Base-by-base conservation (phyloP, 2,888 invertebrate genomes). In the Abrostola tripartita region DNA sequence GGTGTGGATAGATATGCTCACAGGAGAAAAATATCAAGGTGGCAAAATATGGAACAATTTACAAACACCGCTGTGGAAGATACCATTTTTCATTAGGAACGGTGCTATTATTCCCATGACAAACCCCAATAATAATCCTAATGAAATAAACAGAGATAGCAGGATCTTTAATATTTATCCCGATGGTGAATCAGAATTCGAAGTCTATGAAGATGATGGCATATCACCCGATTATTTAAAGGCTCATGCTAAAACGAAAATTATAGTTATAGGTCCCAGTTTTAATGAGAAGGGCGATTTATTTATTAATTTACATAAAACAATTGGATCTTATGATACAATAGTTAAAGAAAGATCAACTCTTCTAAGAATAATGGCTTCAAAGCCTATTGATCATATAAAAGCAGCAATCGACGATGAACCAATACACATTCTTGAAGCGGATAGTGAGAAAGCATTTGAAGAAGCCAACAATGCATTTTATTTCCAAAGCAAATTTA, bases 121-220 rank as follows among this genome's bases (percentile, higher is more conserved):
- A 0, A 89, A 90, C 69, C 82, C 90, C 7, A 92, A 93, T 74
- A 94, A 94, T 67, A 93, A 93, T 74, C 90, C 90, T 0, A 76
- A 75, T 24, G 88, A 91, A 84, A 85, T 94, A 64, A 80, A 89
- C 68, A 89, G 88, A 76, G 83, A 88, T 57, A 66, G 70, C 9
- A 87, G 94, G 76, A 87, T 88, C 5, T 88, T 91, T 60, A 85
- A 86, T 42, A 68, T 94, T 40, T 94, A 93, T 71, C 90, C 93
- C 14, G 90, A 88, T 67, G 85, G 85, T 6, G 76, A 86, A 65
- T 78, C 88, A 5, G 78, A 68, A 24, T 90, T 91, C 61, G 76
- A 82, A 58, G 80, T 92, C 61, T 94, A 93, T 72, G 94, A 94
- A 87, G 94, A 94, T 68, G 94, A 94, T 64, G 94, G 93, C 1